Evolutionary conservation across 2,113 vertebrate species (phyloP).

Genomic region (Thamnophis sirtalis): DNA sequence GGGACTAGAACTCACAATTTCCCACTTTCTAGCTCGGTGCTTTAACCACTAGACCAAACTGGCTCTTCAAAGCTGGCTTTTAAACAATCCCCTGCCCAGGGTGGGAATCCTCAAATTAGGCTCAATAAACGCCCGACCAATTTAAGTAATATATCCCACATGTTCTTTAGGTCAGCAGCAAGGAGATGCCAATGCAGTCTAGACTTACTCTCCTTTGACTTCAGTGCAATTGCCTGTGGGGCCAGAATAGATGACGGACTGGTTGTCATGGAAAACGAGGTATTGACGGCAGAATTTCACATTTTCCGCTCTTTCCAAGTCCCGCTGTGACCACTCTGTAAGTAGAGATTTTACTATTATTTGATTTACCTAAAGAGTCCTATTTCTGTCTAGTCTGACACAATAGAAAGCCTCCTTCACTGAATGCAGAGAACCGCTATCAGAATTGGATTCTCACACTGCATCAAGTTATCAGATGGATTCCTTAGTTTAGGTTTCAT

Average conservation of each 20-base stretch:
- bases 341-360: slow-evolving; percentile 6
- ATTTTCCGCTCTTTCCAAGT: slow-evolving; percentile 87
- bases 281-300: slow-evolving; percentile 93
- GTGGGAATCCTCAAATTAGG: background rate
- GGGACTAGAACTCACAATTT: background rate
- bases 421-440: background rate
- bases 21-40: background rate
- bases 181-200: background rate
- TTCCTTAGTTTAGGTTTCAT: background rate
- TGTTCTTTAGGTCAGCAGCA: background rate
- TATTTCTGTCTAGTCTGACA: background rate
- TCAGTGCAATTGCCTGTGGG: slow-evolving; percentile 91
- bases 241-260: slow-evolving; percentile 83
- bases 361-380: background rate
- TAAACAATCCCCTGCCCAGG: background rate
- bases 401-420: background rate
- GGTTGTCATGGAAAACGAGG: slow-evolving; percentile 89
- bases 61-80: background rate
- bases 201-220: slow-evolving; percentile 88
- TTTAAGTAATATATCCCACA: background rate
- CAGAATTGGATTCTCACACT: background rate
- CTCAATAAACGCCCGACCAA: background rate
- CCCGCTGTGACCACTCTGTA: slow-evolving; percentile 89
- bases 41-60: background rate
- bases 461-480: background rate